Conservation (phyloP, 2,888 invertebrate species). For the Dromius quadrimaculatus region DNA sequence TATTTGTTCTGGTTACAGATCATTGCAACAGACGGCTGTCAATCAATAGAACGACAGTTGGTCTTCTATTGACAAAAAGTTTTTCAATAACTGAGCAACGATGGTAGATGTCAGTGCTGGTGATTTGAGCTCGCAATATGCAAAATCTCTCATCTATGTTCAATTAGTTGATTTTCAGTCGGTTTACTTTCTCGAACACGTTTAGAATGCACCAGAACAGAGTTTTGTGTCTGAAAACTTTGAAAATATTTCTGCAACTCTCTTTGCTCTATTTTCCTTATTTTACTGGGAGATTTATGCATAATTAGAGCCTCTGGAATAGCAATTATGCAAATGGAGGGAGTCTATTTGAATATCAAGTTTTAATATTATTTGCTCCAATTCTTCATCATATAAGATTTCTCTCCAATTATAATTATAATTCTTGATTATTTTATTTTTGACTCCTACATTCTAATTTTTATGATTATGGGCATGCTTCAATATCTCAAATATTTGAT, state of each 20-base stretch:
- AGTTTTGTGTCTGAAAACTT: constrained; percentile 37
- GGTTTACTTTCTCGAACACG: constrained; percentile 18
- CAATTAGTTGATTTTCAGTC: constrained; percentile 39
- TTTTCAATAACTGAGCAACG: constrained; percentile 30
- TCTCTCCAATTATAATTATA: background rate
- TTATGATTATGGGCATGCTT: too few species aligned
- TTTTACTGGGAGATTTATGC: constrained; percentile 17
- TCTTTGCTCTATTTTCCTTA: constrained; percentile 20
- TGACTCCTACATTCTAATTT: too few species aligned
- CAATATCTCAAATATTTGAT: too few species aligned
- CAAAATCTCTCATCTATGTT: constrained; percentile 10
- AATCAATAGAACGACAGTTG: constrained; percentile 6
- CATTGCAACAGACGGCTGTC: constrained; percentile 6
- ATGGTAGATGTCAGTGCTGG: constrained; percentile 24
- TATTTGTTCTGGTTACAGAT: constrained; percentile 7
- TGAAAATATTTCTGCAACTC: constrained; percentile 29
- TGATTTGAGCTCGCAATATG: constrained; percentile 16
- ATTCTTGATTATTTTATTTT: too few species aligned
- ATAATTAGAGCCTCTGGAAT: constrained; percentile 40
- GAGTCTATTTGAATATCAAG: constrained; percentile 36
- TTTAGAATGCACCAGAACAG: constrained; percentile 41
- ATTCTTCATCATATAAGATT: background rate
- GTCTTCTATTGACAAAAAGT: constrained; percentile 19
- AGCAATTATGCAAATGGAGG: constrained; percentile 39
- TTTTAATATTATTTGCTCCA: constrained; percentile 27